phyloP scores from a whole-genome alignment of 2,113 vertebrate genomes.

The Strigops habroptila region DNA sequence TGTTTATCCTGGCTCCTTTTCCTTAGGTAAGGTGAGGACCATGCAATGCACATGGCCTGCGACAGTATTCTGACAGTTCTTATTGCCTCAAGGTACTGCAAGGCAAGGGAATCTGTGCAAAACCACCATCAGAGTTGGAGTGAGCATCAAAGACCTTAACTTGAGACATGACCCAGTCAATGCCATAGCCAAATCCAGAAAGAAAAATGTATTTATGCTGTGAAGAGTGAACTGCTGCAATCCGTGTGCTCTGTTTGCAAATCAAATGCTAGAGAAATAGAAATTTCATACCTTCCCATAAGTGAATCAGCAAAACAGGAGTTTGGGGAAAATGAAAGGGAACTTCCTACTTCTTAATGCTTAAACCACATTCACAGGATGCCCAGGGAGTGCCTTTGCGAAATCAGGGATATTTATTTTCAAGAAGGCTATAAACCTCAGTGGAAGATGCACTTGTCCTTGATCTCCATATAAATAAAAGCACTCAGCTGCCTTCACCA shows the following conservation, averaged over 20 bases:
- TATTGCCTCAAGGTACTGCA: background rate
- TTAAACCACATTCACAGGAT: background rate
- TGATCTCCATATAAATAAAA: background rate
- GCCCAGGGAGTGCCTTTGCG: background rate
- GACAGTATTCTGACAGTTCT: background rate
- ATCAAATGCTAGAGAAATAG: background rate
- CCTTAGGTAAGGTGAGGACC: background rate
- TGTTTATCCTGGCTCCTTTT: background rate
- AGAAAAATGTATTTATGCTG: background rate
- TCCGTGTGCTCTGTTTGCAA: background rate
- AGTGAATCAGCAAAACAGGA: background rate
- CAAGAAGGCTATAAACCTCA: background rate
- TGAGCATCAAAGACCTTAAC: background rate
- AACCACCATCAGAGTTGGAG: background rate
- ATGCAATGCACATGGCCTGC: fast-evolving
- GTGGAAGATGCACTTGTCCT: background rate
- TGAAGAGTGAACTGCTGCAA: background rate
- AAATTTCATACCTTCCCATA: background rate
- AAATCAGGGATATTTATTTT: background rate
- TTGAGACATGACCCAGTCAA: background rate
- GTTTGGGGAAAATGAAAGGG: background rate
- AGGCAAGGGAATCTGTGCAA: background rate
- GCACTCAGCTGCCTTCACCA: background rate
- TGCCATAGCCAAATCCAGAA: background rate
- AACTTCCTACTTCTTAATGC: background rate